Percentiles rank a stretch among this genome's conserved stretches.
Evolutionary conservation across 2,888 invertebrate species (phyloP).

Genomic region (Netelia melanura): DNA sequence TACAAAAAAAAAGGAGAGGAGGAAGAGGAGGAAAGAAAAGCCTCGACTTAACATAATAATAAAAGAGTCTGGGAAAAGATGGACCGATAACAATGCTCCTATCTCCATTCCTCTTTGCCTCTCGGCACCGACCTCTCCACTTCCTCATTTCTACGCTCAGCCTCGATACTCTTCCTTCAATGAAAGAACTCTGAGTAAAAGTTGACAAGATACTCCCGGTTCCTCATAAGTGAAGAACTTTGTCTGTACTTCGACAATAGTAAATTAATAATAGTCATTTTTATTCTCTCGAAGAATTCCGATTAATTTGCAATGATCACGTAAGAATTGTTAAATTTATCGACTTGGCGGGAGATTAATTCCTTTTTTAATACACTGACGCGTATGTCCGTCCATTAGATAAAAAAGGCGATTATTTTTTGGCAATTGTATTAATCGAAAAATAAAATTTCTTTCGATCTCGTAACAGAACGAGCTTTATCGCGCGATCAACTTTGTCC

Average conservation of each 20-base stretch:
- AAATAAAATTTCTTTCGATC: background rate
- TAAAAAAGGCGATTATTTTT: no score
- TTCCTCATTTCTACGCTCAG: background rate
- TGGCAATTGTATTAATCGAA: no score
- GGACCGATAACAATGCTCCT: slow-evolving; percentile 45
- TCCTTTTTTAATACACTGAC: no score
- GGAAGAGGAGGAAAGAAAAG: slow-evolving; percentile 2
- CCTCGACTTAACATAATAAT: slow-evolving; percentile 74
- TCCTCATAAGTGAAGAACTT: background rate
- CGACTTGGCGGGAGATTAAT: no score
- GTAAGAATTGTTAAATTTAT: no score
- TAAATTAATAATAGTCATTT: background rate
- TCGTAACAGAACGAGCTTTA: background rate
- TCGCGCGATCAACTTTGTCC: background rate
- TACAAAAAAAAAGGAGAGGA: background rate
- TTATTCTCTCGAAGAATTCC: background rate
- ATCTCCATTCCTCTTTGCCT: slow-evolving; percentile 21
- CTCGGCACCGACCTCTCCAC: background rate
- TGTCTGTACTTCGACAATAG: background rate
- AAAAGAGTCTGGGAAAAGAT: slow-evolving; percentile 65
- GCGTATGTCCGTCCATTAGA: no score
- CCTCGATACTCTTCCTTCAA: background rate
- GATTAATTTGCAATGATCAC: background rate
- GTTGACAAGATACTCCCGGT: background rate
- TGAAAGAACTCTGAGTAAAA: background rate